Conservation (phyloP, 2,113 vertebrate genomes). For the Leucosticte australis region DNA sequence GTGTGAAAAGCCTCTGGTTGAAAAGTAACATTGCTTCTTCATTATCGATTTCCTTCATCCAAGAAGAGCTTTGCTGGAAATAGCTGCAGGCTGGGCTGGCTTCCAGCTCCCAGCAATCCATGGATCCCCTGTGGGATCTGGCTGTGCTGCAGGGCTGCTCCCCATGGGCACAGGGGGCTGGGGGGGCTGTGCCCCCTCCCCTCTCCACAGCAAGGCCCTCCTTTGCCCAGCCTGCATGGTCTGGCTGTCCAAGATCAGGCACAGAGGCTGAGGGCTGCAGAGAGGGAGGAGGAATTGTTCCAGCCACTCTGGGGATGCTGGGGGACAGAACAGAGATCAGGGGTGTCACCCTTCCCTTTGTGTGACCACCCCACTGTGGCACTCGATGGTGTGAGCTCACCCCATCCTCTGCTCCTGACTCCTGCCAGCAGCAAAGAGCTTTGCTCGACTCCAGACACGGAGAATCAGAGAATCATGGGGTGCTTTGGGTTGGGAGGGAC, state of each 20-base stretch:
- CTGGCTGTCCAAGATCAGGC: background rate
- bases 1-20: background rate
- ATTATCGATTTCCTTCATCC: background rate
- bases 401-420: background rate
- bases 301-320: conserved; percentile 74
- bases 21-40: background rate
- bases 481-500: background rate
- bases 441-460: background rate
- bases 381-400: background rate
- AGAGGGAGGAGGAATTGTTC: conserved; percentile 74
- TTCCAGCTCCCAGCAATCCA: background rate
- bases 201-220: too few species aligned
- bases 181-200: too few species aligned
- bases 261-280: conserved; percentile 20
- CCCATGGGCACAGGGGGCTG: too few species aligned
- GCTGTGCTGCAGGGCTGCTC: background rate
- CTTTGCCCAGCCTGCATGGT: too few species aligned
- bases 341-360: background rate
- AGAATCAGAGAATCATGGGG: background rate
- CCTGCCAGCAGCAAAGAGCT: background rate
- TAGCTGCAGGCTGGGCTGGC: background rate
- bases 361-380: too few species aligned
- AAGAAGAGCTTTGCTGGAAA: background rate
- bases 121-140: background rate
- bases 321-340: background rate